Conservation (phyloP, 2,888 invertebrate genomes). For the Patella caerulea region DNA sequence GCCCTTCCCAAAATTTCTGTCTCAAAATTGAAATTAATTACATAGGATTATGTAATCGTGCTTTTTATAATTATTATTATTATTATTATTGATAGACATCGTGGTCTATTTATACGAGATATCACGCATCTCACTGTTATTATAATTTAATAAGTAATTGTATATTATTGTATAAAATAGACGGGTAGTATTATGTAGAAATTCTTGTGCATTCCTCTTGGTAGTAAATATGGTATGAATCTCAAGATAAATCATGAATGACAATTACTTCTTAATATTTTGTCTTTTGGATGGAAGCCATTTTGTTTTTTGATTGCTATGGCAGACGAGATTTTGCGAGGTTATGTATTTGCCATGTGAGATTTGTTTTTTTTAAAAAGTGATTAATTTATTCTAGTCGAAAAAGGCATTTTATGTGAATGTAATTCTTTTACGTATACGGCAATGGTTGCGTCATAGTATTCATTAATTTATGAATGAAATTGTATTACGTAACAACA, state of each 20-base stretch:
- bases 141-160: not conserved
- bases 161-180: constrained; percentile 6
- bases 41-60: too few species aligned
- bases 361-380: not conserved
- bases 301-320: constrained; percentile 2
- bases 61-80: too few species aligned
- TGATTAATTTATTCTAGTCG: constrained; percentile 13
- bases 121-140: too few species aligned
- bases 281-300: not conserved
- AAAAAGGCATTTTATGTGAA: constrained; percentile 13
- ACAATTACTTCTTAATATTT: not conserved
- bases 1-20: too few species aligned
- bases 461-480: too few species aligned
- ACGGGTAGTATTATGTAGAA: constrained; percentile 3
- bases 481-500: too few species aligned
- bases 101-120: too few species aligned
- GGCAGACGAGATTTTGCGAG: not conserved
- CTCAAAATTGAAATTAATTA: too few species aligned
- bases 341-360: constrained; percentile 8
- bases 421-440: not conserved
- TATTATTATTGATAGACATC: too few species aligned
- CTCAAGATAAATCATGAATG: not conserved
- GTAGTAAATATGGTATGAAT: not conserved
- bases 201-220: constrained; percentile 7
- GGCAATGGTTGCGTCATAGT: too few species aligned